Base-by-base conservation (phyloP, 1,140 invertebrate genomes). In the Scaptomyza graminum region DNA sequence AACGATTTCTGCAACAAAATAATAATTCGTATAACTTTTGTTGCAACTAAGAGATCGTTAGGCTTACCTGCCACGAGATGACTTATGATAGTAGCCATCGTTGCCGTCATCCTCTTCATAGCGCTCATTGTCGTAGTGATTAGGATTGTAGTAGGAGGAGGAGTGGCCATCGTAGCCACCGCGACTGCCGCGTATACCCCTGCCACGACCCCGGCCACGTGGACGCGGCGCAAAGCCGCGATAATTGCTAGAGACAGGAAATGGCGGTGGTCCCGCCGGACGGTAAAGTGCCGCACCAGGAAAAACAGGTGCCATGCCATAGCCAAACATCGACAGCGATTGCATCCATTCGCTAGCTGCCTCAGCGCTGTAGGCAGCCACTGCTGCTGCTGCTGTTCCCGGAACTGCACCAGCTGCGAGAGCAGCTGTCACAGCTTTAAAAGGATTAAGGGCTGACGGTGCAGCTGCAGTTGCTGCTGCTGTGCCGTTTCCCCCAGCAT, bases 271-370 rank as follows among this genome's bases (percentile, higher is more conserved):
- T 5, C 62, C 74, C 1, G 74, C 39, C 1, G 83, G 74, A 1
- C 88, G 81, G 51, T 90, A 90, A 4, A 91, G 57, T 1, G 82
- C 68, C 0, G 79, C 52, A 8, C 87, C 81, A 0, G 90, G 77
- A 62, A 91, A 91, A 1, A 91, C 77, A 0, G 61, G 22, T 0
- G 84, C 79, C 44, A 87, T 66, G 11, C 85, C 85, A 50, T 91
- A 91, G 3, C 90, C 81, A 46, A 91, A 81, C 84, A 91, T 90
- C 1, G 84, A 79, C 9, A 91, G 63, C 0, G 90, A 90, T 51
- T 91, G 79, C 90, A 91, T 90, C 88, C 90, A 91, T 55, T 91
- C 90, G 46, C 28, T 87, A 22, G 90, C 87, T 0, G 76, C 87
- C 37, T 91, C 90, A 2, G 87, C 69, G 44, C 49, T 78, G 49